Base-by-base conservation (phyloP, 2,797 vertebrate genomes). In the Pampus argenteus region DNA sequence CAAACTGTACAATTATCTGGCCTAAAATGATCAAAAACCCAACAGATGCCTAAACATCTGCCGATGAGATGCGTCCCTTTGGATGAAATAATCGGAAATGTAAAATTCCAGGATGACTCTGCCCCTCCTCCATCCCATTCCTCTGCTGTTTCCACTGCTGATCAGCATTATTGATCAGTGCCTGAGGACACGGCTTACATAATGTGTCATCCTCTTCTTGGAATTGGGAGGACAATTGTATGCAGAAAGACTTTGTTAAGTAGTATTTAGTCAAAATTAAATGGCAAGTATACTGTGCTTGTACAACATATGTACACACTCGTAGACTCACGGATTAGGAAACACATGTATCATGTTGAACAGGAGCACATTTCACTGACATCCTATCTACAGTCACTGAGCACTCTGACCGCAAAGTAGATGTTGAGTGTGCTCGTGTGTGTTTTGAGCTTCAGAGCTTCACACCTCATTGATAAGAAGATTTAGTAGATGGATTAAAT, bases 141-240 rank as follows among this genome's bases (percentile, higher is more conserved):
- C 29, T 66, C 66, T 60, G 65, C 52, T 74, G 52, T 79, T 76
- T 71, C 66, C 70, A 62, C 25, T 74, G 36, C 57, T 86, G 70
- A 86, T 89, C 79, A 83, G 76, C 67, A 78, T 86, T 90, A 91
- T 89, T 88, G 90, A 91, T 92, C 82, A 62, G 28, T 45, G 67
- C 64, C 64, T n/a, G 67, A 57, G 64, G 62, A 74, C 66, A 81
- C 13, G 8, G 51, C 29, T 70, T 72, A 68, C 71, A 76, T 54
- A 49, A 70, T 48, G 47, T 70, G 55, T 49, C 62, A 45, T 25
- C 31, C 60, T 48, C 34, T 1, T 72, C 63, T 59, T 58, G 49
- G 56, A 76, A 54, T 25, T 42, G 26, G 22, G 8, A 23, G 31
- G 18, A 23, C 9, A 26, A 40, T 54, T 23, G 50, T 1, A 28